Evolutionary conservation across 53 echinoderm and acorn worm genomes (phyloP).

Genomic region (Temnopleurus reevesii): DNA sequence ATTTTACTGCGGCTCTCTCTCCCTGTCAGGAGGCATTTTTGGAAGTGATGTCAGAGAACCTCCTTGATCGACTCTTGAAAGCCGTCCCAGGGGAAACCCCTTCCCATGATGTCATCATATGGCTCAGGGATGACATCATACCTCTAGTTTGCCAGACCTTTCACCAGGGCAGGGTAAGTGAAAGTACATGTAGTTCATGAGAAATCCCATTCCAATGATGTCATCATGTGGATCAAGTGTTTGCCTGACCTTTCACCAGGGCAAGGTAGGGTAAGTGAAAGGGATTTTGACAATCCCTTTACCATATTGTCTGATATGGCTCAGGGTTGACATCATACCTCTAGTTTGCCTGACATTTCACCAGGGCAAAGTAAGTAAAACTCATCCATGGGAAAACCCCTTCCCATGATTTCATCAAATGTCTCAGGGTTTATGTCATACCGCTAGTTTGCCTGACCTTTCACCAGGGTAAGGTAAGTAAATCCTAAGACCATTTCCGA

Average conservation of each 20-base stretch:
- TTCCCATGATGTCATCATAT: conserved; percentile 69
- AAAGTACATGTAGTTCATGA: too few species aligned
- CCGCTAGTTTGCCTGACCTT: conserved; percentile 75
- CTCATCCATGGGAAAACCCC: conserved; percentile 69
- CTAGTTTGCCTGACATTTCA: too few species aligned
- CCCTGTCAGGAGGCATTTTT: conserved; percentile 47
- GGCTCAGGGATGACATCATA: conserved; percentile 87
- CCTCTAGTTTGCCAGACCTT: conserved; percentile 75
- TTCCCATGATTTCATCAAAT: conserved; percentile 69
- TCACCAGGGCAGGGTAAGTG: conserved; percentile 80
- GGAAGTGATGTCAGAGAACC: conserved; percentile 48
- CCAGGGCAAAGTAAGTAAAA: too few species aligned
- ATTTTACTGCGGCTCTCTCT: too few species aligned
- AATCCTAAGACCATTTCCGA: too few species aligned
- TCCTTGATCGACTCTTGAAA: conserved; percentile 61
- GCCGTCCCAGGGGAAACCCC: conserved; percentile 70
- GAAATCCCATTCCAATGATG: conserved; percentile 62
- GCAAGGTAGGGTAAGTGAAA: conserved; percentile 88
- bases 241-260: conserved; percentile 64
- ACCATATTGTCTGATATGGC: too few species aligned
- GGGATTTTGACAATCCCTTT: too few species aligned
- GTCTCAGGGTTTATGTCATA: conserved; percentile 84
- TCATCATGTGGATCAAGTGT: conserved; percentile 81
- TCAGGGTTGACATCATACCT: too few species aligned
- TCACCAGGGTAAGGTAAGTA: conserved; percentile 79